Evolutionary conservation across 2,888 invertebrate genomes (phyloP), one percentile per base, ranked within the genome.

Genomic region (Tenthredo mesomela): DNA sequence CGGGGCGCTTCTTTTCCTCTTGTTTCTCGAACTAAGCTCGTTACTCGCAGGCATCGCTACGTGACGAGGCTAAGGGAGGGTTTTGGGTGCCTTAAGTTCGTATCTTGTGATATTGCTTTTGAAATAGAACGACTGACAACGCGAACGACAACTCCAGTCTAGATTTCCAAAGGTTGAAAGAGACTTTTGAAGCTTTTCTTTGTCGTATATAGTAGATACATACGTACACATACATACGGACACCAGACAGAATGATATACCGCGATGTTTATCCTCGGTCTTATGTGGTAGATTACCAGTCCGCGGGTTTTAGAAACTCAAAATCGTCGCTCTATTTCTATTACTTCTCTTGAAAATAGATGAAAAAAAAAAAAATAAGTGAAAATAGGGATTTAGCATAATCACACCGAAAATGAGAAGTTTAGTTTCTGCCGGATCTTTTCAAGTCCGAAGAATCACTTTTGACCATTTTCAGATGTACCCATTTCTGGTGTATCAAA

Each of bases 61-160:
- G 40, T 43, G 80, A 58, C 40, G 37, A 77, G 54, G 25, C 61
- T 37, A 2, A 18, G 5, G 43, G 43, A 18, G 15, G 29, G 77
- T 7, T 43, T 10, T 29, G 9, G 37, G 61, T 61, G 9, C 12
- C 10, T 21, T 37, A 21, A 21, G 21, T 61, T 61, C 61, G 61
- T 80, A 80, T 80, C 40, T 40, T 21, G 37, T 58, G 80, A 80
- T 80, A 80, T 61, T 80, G 80, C 80, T 80, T 61, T 80, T 80
- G 61, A 21, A 80, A 80, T 37, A 58, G 80, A 40, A 75, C 37
- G 40, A 58, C 37, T 25, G 58, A 61, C 61, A 77, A 77, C 77
- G 33, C 54, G 50, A 77, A 54, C 77, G 50, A 54, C 54, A 33
- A n/a, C 50, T 50, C n/a, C n/a, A 33, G 77, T 77, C 43, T 50